Conservation (phyloP, 1,140 invertebrate genomes). For the Leucophenga varia region DNA sequence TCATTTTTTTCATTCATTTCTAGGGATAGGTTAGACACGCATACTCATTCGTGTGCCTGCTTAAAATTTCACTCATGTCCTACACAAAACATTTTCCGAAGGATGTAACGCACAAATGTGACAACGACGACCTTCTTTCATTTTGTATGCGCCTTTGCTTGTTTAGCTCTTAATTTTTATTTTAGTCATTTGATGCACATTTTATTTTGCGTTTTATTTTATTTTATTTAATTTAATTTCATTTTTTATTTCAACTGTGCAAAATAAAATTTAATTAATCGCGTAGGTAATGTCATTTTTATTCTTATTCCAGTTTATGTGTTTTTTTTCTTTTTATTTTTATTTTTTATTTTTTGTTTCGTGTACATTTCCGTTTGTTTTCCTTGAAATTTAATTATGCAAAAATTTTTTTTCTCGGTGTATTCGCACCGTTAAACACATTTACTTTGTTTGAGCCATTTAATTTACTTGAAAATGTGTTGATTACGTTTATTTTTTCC, state of each 20-base stretch:
- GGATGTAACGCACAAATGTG: too few species aligned
- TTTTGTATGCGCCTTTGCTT: not conserved
- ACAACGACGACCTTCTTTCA: conserved; percentile 3
- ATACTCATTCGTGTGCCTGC: conserved; percentile 26
- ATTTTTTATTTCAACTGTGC: conserved; percentile 23
- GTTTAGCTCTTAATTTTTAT: conserved; percentile 5
- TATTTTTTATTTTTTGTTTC: conserved; percentile 4
- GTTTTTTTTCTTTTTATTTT: conserved; percentile 11
- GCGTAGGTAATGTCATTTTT: conserved; percentile 43
- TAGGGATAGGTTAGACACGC: not conserved
- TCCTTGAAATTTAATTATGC: too few species aligned
- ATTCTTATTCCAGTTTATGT: conserved; percentile 6
- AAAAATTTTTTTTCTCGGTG: too few species aligned
- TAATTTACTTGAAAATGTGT: conserved; percentile 24
- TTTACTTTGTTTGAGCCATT: conserved; percentile 11
- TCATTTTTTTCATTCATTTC: too few species aligned
- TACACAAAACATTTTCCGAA: conserved; percentile 12
- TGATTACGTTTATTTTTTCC: not conserved
- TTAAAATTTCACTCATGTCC: conserved; percentile 48
- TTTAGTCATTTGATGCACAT: too few species aligned
- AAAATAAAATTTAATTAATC: conserved; percentile 46
- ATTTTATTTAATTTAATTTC: not conserved
- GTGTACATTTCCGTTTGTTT: too few species aligned
- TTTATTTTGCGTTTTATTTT: not conserved
- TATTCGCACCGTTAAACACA: too few species aligned